Conservation (phyloP, 2,888 invertebrate genomes). For the Idaea straminata region DNA sequence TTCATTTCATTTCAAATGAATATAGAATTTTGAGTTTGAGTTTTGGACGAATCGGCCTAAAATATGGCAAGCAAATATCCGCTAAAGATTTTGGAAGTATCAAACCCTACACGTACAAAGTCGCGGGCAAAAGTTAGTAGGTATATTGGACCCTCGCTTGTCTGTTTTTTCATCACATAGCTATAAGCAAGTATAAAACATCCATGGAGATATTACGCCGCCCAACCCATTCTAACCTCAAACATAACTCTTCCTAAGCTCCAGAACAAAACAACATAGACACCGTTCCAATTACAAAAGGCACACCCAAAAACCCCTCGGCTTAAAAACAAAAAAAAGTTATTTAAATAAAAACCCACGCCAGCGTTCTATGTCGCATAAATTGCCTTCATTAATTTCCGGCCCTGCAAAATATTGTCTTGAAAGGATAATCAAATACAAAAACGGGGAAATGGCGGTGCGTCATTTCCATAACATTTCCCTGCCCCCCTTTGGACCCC, state of each 20-base stretch:
- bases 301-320: conserved; percentile 62
- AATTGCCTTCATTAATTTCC: conserved; percentile 80
- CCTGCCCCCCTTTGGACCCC: conserved; percentile 45
- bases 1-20: too few relatives aligned
- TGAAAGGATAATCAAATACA: conserved; percentile 81
- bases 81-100: background rate
- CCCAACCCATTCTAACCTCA: conserved; percentile 53
- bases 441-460: conserved; percentile 79
- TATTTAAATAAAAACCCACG: conserved; percentile 77
- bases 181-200: background rate
- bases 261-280: conserved; percentile 51
- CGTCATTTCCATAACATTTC: conserved; percentile 79
- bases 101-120: background rate
- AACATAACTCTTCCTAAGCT: conserved; percentile 68
- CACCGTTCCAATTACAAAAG: conserved; percentile 73
- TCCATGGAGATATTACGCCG: conserved; percentile 6
- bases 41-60: too few relatives aligned
- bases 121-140: background rate
- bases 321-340: conserved; percentile 62
- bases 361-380: conserved; percentile 74
- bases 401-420: conserved; percentile 79
- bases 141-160: conserved; percentile 1
- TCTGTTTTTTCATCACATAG: conserved; percentile 6
- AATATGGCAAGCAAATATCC: too few relatives aligned
- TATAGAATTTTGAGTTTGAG: too few relatives aligned